Base-by-base conservation (phyloP, 92 coral and sea anemone genomes). In the Porites evermanni region DNA sequence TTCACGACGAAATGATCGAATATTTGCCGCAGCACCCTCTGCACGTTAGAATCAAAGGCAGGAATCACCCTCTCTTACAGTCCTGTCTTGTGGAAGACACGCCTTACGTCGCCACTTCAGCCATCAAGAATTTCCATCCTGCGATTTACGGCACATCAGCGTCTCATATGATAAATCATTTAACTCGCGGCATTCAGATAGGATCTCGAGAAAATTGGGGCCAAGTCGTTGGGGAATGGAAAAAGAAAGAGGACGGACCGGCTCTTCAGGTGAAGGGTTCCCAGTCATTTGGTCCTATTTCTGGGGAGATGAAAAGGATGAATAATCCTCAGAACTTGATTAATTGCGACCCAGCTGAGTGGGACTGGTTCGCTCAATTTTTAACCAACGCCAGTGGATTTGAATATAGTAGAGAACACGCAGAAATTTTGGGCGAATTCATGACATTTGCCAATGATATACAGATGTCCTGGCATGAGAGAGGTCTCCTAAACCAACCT, bases 11-110 rank as follows among this genome's bases (percentile, higher is more conserved):
- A 47, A 71, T 91, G 67, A 69, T 93, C 60, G 91, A 91, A 50
- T 60, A 84, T 20, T 78, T 77, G 6, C 16, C 52, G 12, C 66
- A 56, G 32, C 78, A 56, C 14, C 77, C 73, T 38, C 75, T 83
- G 69, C 89, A 70, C 80, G 91, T 91, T 12, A 80, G 88, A 58
- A 90, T 93, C 82, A 69, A 87, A 53, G 96, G 93, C 1, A 65
- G 12, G 63, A 83, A 77, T 14, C 94, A 91, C 53, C 87, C 90
- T 0, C 84, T 91, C 1, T 80, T 91, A 17, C 65, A 79, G 21
- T 79, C 89, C 79, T 91, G 92, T 72, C 74, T 93, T 29, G 71
- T 59, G 38, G 76, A 81, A 67, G 88, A 79, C 59, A 80, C 89
- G 21, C 8, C 71, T 8, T 93, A 77, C 78, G 89, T 93, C 58